Percentiles rank a stretch among this genome's conserved stretches.
phyloP scores from a whole-genome alignment of 2,888 invertebrate species.

The Thera britannica region DNA sequence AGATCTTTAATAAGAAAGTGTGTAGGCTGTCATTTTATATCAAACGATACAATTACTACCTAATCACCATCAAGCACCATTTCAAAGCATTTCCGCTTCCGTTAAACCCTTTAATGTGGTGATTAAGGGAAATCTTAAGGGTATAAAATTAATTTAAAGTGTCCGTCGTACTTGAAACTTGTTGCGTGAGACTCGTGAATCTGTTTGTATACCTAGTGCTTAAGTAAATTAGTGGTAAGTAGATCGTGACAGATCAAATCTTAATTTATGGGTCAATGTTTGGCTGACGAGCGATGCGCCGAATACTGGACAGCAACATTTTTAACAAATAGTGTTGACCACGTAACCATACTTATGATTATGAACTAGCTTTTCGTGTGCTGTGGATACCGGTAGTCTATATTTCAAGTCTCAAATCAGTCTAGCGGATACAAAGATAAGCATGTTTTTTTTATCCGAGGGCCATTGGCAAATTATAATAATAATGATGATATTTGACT shows the following conservation, averaged over 20 bases:
- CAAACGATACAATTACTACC: slow-evolving; percentile 8
- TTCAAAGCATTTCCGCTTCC: slow-evolving; percentile 25
- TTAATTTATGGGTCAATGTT: slow-evolving; percentile 72
- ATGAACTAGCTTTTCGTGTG: too few species aligned
- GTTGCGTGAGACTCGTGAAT: slow-evolving; percentile 57
- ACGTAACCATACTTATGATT: too few species aligned
- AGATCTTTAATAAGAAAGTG: too few species aligned
- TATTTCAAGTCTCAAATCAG: too few species aligned
- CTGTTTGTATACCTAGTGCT: slow-evolving; percentile 41
- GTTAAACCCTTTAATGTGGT: slow-evolving; percentile 12
- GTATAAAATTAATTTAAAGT: slow-evolving; percentile 44
- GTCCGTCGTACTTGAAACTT: slow-evolving; percentile 53
- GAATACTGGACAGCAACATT: background rate
- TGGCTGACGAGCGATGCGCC: slow-evolving; percentile 31
- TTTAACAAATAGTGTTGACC: too few species aligned
- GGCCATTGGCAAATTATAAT: too few species aligned
- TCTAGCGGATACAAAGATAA: too few species aligned
- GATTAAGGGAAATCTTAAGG: slow-evolving; percentile 42
- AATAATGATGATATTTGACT: too few species aligned
- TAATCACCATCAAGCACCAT: slow-evolving; percentile 8
- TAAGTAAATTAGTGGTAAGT: slow-evolving; percentile 56
- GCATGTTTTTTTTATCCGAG: too few species aligned
- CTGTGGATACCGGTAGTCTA: too few species aligned
- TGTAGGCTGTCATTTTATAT: slow-evolving; percentile 1
- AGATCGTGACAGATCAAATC: slow-evolving; percentile 78